Evolutionary conservation across 2,113 vertebrate species (phyloP), one percentile per base, ranked within the genome.

Genomic region (Nannospalax galili): DNA sequence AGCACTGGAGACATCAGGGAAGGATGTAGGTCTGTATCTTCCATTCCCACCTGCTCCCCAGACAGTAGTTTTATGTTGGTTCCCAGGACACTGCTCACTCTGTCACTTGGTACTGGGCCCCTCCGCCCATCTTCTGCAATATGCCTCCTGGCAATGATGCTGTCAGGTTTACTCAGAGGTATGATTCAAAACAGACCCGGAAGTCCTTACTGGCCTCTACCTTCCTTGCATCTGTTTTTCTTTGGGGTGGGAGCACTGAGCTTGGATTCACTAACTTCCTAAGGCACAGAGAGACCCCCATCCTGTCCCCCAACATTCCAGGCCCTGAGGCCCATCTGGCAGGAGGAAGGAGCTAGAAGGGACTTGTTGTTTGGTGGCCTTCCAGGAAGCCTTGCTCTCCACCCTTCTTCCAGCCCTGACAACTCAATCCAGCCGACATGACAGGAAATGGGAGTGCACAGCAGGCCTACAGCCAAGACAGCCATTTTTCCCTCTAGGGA

Each of bases 301-400:
- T 40, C 79, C 58, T 2, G 20, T n/a, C 79, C 10, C 86, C 88
- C 65, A 42, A 40, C 7, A 4, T 75, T 64, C 67, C 14, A 60
- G 81, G 90, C 87, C 56, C 88, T 16, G 5, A 6, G n/a, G 81
- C 84, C 64, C 79, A 88, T 79, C 95, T 95, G 95, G 95, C 97
- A 96, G 89, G 67, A 56, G 40, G 87, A 88, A 91, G 45, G 11
- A 88, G 78, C 96, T 85, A 97, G 97, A 96, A 96, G 77, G 93
- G 77, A 96, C 96, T 97, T 97, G 97, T 88, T 88, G 73, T 69
- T 94, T 96, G 95, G 96, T 97, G 91, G 87, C 94, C 88, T 95
- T 97, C 96, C 96, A 97, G 96, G 75, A 86, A 0, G 7, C 94
- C 84, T 91, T 2, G 15, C 45, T 96, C 92, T 73, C 89, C 87